Percentiles rank a stretch among this genome's conserved stretches.
phyloP scores from a whole-genome alignment of 2,113 vertebrate genomes.

The Elephantulus edwardii region DNA sequence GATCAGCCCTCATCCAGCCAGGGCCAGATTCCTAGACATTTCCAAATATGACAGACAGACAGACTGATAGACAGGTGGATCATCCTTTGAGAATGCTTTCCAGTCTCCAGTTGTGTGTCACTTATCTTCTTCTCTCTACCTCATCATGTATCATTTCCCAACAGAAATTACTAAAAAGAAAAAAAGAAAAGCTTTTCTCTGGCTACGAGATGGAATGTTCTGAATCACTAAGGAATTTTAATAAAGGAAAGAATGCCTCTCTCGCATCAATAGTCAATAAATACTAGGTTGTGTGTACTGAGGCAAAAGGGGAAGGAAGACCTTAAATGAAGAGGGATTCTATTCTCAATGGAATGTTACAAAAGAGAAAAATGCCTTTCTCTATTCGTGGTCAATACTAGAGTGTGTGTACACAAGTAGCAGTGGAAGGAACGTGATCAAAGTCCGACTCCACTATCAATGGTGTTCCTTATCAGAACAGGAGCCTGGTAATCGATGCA shows the following conservation, averaged over 20 bases:
- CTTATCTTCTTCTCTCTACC: not conserved
- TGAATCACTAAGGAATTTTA: not conserved
- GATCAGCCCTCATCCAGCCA: not conserved
- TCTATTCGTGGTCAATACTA: not conserved
- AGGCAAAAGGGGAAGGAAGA: not conserved
- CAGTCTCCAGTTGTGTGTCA: fast-evolving
- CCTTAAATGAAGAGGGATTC: no score
- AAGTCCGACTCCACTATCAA: not conserved
- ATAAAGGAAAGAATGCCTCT: not conserved
- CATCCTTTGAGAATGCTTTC: fast-evolving
- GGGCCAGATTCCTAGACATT: not conserved
- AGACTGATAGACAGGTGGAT: fast-evolving
- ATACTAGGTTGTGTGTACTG: fast-evolving
- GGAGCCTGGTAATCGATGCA: no score
- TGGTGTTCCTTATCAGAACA: fast-evolving
- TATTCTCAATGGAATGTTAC: no score
- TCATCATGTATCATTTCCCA: not conserved
- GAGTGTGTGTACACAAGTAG: fast-evolving
- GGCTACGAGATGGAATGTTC: not conserved
- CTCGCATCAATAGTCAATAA: not conserved
- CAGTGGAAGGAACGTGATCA: not conserved
- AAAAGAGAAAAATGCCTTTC: no score
- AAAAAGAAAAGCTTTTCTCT: not conserved
- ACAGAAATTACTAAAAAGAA: not conserved
- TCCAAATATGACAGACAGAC: no score